Evolutionary conservation across 2,888 invertebrate genomes (phyloP), one percentile per base, ranked within the genome.

Genomic region (Venustoraphidia nigricollis): DNA sequence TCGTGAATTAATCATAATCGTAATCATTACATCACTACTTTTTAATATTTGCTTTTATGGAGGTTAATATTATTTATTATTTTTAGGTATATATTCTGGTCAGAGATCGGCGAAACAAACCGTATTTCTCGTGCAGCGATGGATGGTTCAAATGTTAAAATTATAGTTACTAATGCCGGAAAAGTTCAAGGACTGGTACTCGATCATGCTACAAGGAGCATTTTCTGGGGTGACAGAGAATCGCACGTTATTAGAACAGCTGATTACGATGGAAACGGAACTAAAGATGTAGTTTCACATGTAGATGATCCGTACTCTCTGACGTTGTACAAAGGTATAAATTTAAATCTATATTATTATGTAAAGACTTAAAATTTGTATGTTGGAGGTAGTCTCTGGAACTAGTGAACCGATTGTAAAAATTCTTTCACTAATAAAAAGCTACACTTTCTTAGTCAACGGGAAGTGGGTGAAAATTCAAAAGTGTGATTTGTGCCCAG

Each of bases 221-320:
- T 93, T 1, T 92, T 86, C 62, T 93, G 91, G 91, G 81, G 84
- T 0, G 85, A 88, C 51, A 67, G 84, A 17, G 77, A 81, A 34
- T 79, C 79, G 2, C 79, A 83, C 2, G 75, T 77, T 34, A 84
- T 95, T 51, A 85, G 86, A 64, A 81, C 79, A 14, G 81, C 84
- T 6, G 81, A 81, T 60, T 70, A 92, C 52, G 77, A 83, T 58
- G 89, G 88, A 3, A 75, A 77, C 36, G 78, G 77, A 37, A 70
- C 80, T 35, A 73, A 68, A 48, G 65, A 71, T 4, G 64, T 85
- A 45, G 68, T 87, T 42, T 74, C 76, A 36, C 75, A 77, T 11
- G 72, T 83, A n/a, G 79, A 77, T 8, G 70, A 73, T 68, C 91
- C 90, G 0, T 81, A 81, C 55, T 84, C 87, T 1, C 72, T 95